Base-by-base conservation (phyloP, 2,113 vertebrate genomes). In the Heptranchias perlo region DNA sequence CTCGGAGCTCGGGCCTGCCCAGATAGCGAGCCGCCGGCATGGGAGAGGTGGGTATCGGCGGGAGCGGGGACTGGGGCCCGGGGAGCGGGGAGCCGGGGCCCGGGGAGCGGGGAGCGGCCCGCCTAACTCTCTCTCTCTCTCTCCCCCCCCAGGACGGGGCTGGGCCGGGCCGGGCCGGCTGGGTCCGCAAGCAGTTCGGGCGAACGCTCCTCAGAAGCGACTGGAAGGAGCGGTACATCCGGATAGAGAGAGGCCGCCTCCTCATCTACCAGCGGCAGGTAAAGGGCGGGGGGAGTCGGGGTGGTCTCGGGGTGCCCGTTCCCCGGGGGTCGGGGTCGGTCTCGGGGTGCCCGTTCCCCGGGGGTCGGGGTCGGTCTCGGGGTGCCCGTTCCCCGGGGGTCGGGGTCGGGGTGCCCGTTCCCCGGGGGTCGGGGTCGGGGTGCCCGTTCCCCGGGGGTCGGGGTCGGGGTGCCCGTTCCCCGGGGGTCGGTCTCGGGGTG, bases 161-260 rank as follows among this genome's bases (percentile, higher is more conserved):
- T 18, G 97, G 96, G 0, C 97, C 97, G 4, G 98, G 98, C 96
- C 99, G 99, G 96, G 98, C 98, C 0, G 99, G 99, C 96, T 99
- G 99, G 99, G 96, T 99, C 96, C 92, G 92, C 18, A 99, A 99
- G 97, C 99, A 99, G 97, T 98, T 97, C 97, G 98, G 98, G 0
- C 98, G 98, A 2, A 98, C 98, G 14, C 35, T 94, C 61, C 96
- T 99, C 87, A 96, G 99, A 97, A 97, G 98, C 0, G 97, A 97
- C 96, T 99, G 99, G 97, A 99, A 99, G 97, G 99, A 99, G 96
- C 98, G 99, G n/a, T 99, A 98, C 97, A 96, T 99, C 96, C 98
- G 98, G 25, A 97, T 99, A 96, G 98, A 98, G 96, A 98, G 97
- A 96, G 98, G 98, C 0, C 98, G 98, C 97, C 96, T 99, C 0